phyloP scores from a whole-genome alignment of 2,888 invertebrate genomes.

The Apamea anceps region DNA sequence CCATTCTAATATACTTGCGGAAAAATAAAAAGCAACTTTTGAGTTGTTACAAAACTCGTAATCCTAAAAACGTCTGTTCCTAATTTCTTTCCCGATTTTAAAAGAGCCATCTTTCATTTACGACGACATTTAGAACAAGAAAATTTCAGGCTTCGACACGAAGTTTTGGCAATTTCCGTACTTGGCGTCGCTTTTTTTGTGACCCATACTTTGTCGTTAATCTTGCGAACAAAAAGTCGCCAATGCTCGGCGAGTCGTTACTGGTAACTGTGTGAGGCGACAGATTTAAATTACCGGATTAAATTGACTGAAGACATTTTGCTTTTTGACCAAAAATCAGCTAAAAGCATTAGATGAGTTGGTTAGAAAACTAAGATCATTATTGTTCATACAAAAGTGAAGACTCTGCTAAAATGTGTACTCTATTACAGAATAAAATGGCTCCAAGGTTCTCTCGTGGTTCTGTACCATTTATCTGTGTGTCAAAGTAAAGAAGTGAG shows the following conservation, averaged over 20 bases:
- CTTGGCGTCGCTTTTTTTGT: conserved; percentile 87
- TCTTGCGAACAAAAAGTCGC: conserved; percentile 88
- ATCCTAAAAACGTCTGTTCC: conserved; percentile 89
- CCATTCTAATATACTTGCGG: conserved; percentile 60
- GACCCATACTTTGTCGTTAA: conserved; percentile 89
- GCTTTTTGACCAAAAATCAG: conserved; percentile 62
- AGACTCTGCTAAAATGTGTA: conserved; percentile 1
- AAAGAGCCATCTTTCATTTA: conserved; percentile 90
- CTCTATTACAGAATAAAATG: conserved; percentile 31
- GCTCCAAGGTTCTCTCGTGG: neutral
- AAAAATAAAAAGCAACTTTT: conserved; percentile 77
- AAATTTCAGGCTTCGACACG: conserved; percentile 88
- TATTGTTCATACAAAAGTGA: conserved; percentile 19
- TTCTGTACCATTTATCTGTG: conserved; percentile 7
- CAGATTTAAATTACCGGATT: conserved; percentile 82
- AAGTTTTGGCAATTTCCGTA: conserved; percentile 89
- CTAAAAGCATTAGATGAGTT: conserved; percentile 58
- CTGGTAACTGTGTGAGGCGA: conserved; percentile 82
- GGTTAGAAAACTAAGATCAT: conserved; percentile 26
- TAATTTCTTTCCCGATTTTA: conserved; percentile 89
- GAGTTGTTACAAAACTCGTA: conserved; percentile 86
- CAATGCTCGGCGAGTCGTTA: conserved; percentile 82
- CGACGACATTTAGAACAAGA: conserved; percentile 89
- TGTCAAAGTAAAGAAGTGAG: conserved; percentile 38
- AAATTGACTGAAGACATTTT: conserved; percentile 74